phyloP scores from a whole-genome alignment of 2,113 vertebrate genomes.

The Motacilla tschutschensis region DNA sequence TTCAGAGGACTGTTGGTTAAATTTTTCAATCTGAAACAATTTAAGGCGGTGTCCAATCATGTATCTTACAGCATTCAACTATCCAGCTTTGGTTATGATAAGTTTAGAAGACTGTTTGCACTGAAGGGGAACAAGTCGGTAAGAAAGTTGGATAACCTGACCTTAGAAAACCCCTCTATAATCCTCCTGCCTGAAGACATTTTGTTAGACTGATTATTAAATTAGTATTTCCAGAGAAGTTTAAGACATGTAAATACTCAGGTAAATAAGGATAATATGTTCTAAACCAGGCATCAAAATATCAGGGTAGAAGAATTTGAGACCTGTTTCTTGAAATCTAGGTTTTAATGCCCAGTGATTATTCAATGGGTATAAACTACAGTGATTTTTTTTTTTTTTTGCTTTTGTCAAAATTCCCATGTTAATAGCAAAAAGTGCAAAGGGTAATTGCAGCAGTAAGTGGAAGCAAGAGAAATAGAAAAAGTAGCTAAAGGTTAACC shows the following conservation, averaged over 20 bases:
- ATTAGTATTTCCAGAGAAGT: not conserved
- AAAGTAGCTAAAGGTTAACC: not conserved
- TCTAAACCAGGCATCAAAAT: not conserved
- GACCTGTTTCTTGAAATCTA: not conserved
- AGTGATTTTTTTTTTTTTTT: not conserved
- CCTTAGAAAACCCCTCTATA: not conserved
- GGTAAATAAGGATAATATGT: not conserved
- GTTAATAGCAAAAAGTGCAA: not conserved
- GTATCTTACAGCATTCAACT: not conserved
- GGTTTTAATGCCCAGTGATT: not conserved
- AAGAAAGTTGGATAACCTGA: not conserved
- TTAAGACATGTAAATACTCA: not conserved
- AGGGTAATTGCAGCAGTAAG: not conserved
- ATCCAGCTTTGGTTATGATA: not conserved
- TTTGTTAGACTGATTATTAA: not conserved
- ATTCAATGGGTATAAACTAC: not conserved
- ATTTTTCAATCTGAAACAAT: not conserved
- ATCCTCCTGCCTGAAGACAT: not conserved
- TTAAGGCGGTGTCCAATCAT: not conserved
- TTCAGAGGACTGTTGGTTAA: not conserved
- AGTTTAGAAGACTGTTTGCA: not conserved
- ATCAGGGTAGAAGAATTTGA: not conserved
- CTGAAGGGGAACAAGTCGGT: not conserved
- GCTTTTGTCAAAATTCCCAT: not conserved
- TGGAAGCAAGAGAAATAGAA: not conserved